A percentile compares a stretch with the other conserved stretches of the same genome.
phyloP scores from a whole-genome alignment of 2,888 invertebrate species.

The Smittia aterrima region DNA sequence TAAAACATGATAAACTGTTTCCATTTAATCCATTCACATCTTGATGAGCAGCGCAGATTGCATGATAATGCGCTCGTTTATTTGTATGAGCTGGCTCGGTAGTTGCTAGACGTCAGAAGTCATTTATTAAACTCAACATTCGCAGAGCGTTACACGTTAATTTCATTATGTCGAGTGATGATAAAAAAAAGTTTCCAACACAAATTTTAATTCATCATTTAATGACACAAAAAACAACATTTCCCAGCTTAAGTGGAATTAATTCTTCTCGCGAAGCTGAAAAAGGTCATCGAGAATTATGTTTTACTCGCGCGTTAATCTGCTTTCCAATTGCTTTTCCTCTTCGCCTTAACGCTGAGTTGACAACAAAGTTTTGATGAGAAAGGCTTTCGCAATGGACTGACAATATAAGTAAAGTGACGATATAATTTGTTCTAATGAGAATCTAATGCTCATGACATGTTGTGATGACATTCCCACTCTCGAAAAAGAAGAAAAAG shows the following conservation, averaged over 20 bases:
- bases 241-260: neutral
- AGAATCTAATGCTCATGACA: neutral
- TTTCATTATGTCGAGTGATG: neutral
- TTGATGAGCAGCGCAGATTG: neutral
- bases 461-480: neutral
- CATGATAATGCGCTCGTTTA: neutral
- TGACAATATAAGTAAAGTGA: neutral
- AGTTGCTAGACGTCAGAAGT: neutral
- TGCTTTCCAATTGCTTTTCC: too few species aligned
- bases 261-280: neutral
- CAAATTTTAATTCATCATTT: neutral
- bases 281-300: conserved; percentile 5
- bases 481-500: neutral
- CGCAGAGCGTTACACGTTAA: neutral
- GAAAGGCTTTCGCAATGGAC: neutral
- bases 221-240: neutral
- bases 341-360: too few species aligned
- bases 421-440: neutral
- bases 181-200: neutral
- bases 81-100: neutral
- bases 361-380: neutral
- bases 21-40: neutral
- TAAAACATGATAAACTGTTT: neutral
- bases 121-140: neutral
- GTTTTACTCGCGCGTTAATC: neutral